Percentiles rank a stretch among this genome's conserved stretches.
Conservation (phyloP, 2,888 invertebrate genomes). For the Labia minor region DNA sequence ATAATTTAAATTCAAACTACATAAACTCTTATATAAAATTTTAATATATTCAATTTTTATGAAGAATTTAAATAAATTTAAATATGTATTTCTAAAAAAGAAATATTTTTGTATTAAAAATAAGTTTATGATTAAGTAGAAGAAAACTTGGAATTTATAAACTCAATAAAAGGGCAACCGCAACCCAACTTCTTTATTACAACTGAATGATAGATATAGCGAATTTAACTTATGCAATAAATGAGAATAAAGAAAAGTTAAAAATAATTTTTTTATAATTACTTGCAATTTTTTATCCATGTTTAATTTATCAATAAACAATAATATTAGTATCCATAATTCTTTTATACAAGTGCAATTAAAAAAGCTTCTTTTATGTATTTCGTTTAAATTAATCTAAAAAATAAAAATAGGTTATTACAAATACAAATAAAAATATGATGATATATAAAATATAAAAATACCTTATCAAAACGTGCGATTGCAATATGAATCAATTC, state of each 20-base stretch:
- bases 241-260: too few relatives aligned
- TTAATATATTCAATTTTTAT: not conserved
- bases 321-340: slow-evolving; percentile 44
- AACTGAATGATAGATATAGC: too few relatives aligned
- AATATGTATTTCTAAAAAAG: too few relatives aligned
- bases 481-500: slow-evolving; percentile 21
- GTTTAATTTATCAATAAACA: slow-evolving; percentile 35
- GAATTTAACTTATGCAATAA: too few relatives aligned
- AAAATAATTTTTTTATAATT: too few relatives aligned
- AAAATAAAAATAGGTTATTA: slow-evolving; percentile 22
- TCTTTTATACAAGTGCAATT: slow-evolving; percentile 48
- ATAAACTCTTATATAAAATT: not conserved
- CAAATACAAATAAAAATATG: not conserved
- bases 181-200: too few relatives aligned
- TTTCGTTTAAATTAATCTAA: slow-evolving; percentile 36
- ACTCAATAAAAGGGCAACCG: too few relatives aligned
- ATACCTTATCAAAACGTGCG: slow-evolving; percentile 21
- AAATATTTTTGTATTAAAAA: too few relatives aligned
- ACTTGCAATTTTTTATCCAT: slow-evolving; percentile 29
- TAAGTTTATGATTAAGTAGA: too few relatives aligned
- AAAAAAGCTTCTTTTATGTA: slow-evolving; percentile 42
- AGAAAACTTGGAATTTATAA: too few relatives aligned
- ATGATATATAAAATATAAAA: not conserved
- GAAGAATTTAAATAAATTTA: not conserved
- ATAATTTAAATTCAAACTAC: too few relatives aligned